Evolutionary conservation across 2,797 vertebrate genomes (phyloP).

Genomic region (Iguana delicatissima): DNA sequence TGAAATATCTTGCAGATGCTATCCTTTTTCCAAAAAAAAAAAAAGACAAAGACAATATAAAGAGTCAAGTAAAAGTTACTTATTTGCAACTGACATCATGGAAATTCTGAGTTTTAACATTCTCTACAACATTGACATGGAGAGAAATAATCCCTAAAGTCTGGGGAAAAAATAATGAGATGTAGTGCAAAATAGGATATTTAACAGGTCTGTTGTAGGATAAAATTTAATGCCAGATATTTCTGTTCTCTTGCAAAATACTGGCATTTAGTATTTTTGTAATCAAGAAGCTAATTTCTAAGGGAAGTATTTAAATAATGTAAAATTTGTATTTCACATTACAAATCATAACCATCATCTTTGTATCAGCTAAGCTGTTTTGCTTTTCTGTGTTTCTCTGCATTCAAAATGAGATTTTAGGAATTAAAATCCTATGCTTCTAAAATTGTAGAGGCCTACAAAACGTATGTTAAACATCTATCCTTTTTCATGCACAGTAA

Average conservation of each 20-base stretch:
- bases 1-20: conserved; percentile 44
- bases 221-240: conserved; percentile 60
- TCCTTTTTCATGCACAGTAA: conserved; percentile 78
- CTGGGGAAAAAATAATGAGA: conserved; percentile 63
- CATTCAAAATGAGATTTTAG: conserved; percentile 57
- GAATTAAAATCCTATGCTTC: conserved; percentile 62
- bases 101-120: conserved; percentile 54
- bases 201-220: conserved; percentile 61
- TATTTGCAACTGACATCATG: conserved; percentile 28
- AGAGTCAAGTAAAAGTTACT: conserved; percentile 50
- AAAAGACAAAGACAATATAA: conserved; percentile 36
- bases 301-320: conserved; percentile 62
- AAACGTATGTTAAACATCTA: conserved; percentile 78
- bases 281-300: conserved; percentile 62
- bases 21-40: conserved; percentile 17
- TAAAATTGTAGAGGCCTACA: conserved; percentile 63
- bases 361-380: conserved; percentile 18
- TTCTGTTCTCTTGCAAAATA: conserved; percentile 52
- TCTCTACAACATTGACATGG: conserved; percentile 37
- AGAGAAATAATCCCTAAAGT: conserved; percentile 60
- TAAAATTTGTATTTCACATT: conserved; percentile 67
- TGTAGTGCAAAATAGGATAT: conserved; percentile 66
- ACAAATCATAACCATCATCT: conserved; percentile 36
- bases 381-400: conserved; percentile 56
- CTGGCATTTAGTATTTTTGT: conserved; percentile 64